Conservation (phyloP, 1,140 invertebrate genomes). For the Penaeus vannamei region DNA sequence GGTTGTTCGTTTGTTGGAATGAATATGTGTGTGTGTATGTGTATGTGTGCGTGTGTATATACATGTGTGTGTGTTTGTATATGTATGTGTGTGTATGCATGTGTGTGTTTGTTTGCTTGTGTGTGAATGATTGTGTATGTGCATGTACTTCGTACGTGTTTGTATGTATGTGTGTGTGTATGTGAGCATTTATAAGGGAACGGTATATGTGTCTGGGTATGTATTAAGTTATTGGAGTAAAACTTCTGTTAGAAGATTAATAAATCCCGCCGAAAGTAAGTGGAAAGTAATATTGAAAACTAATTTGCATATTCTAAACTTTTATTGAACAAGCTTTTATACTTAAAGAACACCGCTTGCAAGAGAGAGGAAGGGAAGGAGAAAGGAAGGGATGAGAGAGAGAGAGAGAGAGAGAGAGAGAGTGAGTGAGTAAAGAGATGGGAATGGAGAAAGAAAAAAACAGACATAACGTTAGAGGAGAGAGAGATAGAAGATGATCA, state of each 20-base stretch:
- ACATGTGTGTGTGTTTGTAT: too few relatives aligned
- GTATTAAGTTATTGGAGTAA: background rate
- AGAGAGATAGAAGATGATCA: background rate
- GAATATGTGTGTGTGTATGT: too few relatives aligned
- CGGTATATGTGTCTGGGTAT: background rate
- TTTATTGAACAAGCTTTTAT: too few relatives aligned
- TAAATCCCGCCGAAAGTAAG: too few relatives aligned
- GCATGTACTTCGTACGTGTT: background rate
- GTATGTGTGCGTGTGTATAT: too few relatives aligned
- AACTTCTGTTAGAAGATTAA: background rate
- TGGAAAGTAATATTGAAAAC: background rate
- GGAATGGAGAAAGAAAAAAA: background rate
- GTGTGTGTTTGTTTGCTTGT: too few relatives aligned
- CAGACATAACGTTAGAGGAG: background rate
- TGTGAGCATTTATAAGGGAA: background rate
- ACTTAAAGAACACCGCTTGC: background rate
- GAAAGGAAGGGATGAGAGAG: background rate
- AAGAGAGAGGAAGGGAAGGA: background rate
- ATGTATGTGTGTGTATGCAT: too few relatives aligned
- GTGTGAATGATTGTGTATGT: too few relatives aligned
- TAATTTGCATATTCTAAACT: too few relatives aligned
- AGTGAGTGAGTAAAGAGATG: background rate
- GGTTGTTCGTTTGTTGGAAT: too few relatives aligned
- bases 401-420: background rate
- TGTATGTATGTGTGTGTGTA: slow-evolving; percentile 19